Evolutionary conservation across 1,140 invertebrate species (phyloP).

Genomic region (Luehdorfia chinensis): DNA sequence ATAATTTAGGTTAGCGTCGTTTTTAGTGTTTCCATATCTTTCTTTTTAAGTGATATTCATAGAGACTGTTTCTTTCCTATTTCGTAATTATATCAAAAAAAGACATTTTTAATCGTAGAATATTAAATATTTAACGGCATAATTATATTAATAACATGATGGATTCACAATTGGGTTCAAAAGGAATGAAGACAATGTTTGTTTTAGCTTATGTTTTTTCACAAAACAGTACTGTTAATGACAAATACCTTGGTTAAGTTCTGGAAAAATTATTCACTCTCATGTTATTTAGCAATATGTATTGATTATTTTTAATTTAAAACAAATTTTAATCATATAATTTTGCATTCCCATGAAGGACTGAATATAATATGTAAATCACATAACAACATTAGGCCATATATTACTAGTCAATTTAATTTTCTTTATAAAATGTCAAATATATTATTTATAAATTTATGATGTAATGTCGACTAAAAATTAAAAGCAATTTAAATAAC

Average conservation of each 20-base stretch:
- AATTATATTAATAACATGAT: constrained; percentile 10
- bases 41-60: constrained; percentile 42
- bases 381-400: constrained; percentile 8
- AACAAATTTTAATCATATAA: constrained; percentile 2
- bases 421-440: constrained; percentile 2
- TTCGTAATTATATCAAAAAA: constrained; percentile 36
- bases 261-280: no score
- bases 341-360: constrained; percentile 13
- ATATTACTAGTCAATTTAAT: constrained; percentile 17
- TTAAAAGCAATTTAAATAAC: no score
- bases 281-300: no score
- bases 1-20: constrained; percentile 14
- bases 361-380: constrained; percentile 1
- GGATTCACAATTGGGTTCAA: no score
- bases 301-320: constrained; percentile 2
- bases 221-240: no score
- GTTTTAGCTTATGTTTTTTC: not conserved
- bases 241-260: no score
- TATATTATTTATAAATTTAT: constrained; percentile 4
- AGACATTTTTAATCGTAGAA: constrained; percentile 29
- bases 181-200: constrained; percentile 10
- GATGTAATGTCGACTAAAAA: no score
- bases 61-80: constrained; percentile 50
- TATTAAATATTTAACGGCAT: constrained; percentile 10
- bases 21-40: constrained; percentile 42